Conservation (phyloP, 2,888 invertebrate species). For the Actias luna region DNA sequence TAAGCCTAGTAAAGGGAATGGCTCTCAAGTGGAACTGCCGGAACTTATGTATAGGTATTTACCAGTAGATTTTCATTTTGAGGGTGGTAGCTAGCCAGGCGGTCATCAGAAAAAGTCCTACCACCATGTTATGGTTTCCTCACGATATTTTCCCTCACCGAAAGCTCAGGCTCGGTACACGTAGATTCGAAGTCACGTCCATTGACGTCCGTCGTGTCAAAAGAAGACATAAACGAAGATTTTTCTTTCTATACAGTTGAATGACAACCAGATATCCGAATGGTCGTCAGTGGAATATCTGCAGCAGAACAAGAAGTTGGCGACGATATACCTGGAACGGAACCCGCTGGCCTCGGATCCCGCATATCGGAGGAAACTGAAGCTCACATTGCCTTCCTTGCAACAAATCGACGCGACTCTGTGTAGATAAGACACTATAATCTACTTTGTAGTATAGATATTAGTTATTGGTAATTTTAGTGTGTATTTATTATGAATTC, state of each 20-base stretch:
- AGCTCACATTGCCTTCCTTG: slow-evolving; percentile 91
- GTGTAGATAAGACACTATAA: slow-evolving; percentile 83
- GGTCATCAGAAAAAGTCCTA: no score
- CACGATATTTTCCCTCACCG: no score
- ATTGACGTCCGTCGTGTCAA: no score
- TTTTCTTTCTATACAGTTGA: slow-evolving; percentile 85
- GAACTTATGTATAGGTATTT: no score
- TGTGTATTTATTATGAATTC: background rate
- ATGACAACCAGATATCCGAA: slow-evolving; percentile 92
- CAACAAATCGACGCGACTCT: slow-evolving; percentile 97
- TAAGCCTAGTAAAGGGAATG: no score
- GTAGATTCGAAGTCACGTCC: no score
- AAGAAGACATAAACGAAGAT: background rate
- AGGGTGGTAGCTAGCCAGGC: no score
- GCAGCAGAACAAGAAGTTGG: slow-evolving; percentile 83
- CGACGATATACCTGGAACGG: slow-evolving; percentile 95
- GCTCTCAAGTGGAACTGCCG: no score
- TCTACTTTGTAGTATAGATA: slow-evolving; percentile 10
- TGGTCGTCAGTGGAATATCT: slow-evolving; percentile 93
- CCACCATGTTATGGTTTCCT: no score
- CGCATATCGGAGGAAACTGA: slow-evolving; percentile 95
- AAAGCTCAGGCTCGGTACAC: no score
- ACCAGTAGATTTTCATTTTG: no score
- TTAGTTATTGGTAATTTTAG: background rate
- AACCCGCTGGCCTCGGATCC: slow-evolving; percentile 93